Conservation (phyloP, 2,888 invertebrate species). For the Trilocha varians region DNA sequence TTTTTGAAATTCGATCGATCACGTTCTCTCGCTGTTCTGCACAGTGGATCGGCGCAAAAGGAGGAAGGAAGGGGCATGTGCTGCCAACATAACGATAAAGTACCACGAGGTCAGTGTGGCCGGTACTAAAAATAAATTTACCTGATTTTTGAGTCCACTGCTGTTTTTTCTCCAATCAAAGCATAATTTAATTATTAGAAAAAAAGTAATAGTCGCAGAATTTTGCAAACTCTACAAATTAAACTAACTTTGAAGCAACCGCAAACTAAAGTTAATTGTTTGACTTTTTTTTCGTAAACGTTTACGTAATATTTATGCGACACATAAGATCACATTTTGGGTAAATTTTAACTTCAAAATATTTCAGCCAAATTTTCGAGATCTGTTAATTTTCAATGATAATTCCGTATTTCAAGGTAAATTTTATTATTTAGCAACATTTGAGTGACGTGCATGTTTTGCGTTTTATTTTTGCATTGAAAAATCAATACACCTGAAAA, state of each 20-base stretch:
- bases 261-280: too few relatives aligned
- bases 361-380: too few relatives aligned
- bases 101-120: conserved; percentile 66
- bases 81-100: conserved; percentile 56
- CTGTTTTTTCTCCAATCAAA: background rate
- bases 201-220: background rate
- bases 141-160: conserved; percentile 15
- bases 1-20: conserved; percentile 74
- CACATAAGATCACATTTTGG: too few relatives aligned
- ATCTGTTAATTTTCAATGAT: too few relatives aligned
- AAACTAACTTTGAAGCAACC: too few relatives aligned
- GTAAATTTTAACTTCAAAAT: too few relatives aligned
- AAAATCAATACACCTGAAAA: conserved; percentile 1
- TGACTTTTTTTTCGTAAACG: too few relatives aligned
- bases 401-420: conserved; percentile 16
- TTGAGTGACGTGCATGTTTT: conserved; percentile 28
- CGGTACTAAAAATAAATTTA: conserved; percentile 14
- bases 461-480: conserved; percentile 28
- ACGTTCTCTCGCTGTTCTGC: conserved; percentile 69
- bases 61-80: conserved; percentile 67
- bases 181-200: background rate
- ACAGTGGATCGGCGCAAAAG: conserved; percentile 68
- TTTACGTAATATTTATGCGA: too few relatives aligned
- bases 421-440: conserved; percentile 23
- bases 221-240: conserved; percentile 4